These are phyloP conservation scores for Pseudocheirus occidentalis DNA, from an alignment of 2,797 vertebrate genomes.

Conservation along the genomic window DNA sequence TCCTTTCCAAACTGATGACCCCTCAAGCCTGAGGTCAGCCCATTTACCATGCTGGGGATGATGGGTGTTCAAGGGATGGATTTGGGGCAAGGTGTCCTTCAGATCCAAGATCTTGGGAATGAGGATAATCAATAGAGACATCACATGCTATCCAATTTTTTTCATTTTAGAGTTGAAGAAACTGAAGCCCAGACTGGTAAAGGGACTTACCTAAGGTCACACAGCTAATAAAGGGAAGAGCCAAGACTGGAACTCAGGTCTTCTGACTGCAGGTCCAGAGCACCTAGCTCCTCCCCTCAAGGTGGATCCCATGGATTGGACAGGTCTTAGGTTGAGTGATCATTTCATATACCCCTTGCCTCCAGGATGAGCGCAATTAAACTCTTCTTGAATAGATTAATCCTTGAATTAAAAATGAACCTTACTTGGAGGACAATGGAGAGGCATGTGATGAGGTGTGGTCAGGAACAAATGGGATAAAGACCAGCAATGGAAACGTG, in stretches of 20 bases:
- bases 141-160: background rate
- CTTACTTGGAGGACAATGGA: background rate
- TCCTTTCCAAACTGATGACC: background rate
- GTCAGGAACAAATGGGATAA: background rate
- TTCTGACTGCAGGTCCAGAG: background rate
- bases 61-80: background rate
- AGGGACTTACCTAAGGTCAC: background rate
- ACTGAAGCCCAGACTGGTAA: background rate
- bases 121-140: background rate
- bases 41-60: background rate
- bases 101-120: background rate
- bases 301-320: background rate
- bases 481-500: background rate
- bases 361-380: background rate
- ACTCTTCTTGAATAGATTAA: background rate
- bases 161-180: background rate
- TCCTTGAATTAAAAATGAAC: background rate
- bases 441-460: background rate
- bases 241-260: background rate
- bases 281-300: background rate
- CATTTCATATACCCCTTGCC: background rate
- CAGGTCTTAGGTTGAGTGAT: background rate
- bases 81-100: background rate
- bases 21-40: background rate
- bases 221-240: background rate